Evolutionary conservation across 2,113 vertebrate species (phyloP), one percentile per base, ranked within the genome.

Genomic region (Phocoena sinus): DNA sequence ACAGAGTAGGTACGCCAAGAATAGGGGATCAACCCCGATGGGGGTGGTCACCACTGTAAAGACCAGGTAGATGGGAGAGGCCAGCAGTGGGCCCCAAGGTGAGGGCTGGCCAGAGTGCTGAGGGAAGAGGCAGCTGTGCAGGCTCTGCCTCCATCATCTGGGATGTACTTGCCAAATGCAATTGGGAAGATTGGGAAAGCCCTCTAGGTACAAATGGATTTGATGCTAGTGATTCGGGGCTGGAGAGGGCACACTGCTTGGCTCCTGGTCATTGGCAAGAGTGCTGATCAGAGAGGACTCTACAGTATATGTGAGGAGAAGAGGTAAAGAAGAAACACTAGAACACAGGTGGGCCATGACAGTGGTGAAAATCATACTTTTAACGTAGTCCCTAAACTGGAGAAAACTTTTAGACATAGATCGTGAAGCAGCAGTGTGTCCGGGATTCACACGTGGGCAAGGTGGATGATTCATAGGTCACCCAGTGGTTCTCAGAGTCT

Each of bases 61-160:
- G 38, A 12, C 13, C n/a, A 90, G 25, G 63, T 6, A 23, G 21
- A 36, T 1, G 20, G 12, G 79, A 73, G 33, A 80, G 41, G n/a
- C 33, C 38, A 5, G 8, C 1, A 0, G 0, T 8, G 15, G 81
- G 73, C n/a, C 21, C 23, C 60, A n/a, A 90, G 62, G 28, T 1
- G 20, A 60, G 23, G 14, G 8, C 1, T 70, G 65, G 20, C 14
- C 38, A 28, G 50, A 23, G 14, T 38, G n/a, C 58, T 0, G 1
- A 58, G n/a, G 18, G 84, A 36, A 80, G 8, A 58, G 76, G 23
- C 26, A 28, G 17, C 56, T 47, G 17, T 25, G 3, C 4, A 15
- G 68, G 20, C 21, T 85, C 36, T 58, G 58, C 53, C 14, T 18
- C 38, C 23, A 5, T 63, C 76, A 3, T 26, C 67, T 53, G 73